Evolutionary conservation across 2,113 vertebrate species (phyloP), one percentile per base, ranked within the genome.

Genomic region (Microcebus tavaratra): DNA sequence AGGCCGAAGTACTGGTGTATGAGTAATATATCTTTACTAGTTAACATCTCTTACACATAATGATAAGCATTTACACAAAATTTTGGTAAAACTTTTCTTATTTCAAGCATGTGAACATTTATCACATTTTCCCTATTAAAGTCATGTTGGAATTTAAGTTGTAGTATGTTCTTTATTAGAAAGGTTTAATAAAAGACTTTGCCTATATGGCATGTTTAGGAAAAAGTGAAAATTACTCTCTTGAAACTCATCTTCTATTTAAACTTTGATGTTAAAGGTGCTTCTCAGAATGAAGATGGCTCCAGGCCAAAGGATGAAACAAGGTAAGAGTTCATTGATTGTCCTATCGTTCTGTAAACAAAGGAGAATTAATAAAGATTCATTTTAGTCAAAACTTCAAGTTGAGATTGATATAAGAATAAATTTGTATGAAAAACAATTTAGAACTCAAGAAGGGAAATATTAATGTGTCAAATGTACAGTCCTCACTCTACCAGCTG

Each of bases 401-500:
- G 18, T 78, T 96, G 13, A 67, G 6, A 21, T 59, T 86, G 48
- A 39, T 80, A 25, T 3, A 68, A 84, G 45, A 88, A 88, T 93
- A 86, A 90, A 83, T 65, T 12, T 81, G 3, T 72, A 6, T 91
- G 81, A 59, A 63, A 92, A 91, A 84, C 8, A 94, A 57, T 85
- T 90, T 48, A 89, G 57, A 11, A 83, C 8, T 90, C 25, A 88
- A 90, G 73, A 88, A 81, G 67, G 61, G 17, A 55, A 55, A 55
- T 53, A 53, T 55, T 55, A 18, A 17, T 55, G 53, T 20, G 67
- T 70, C n/a, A 1, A 1, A 2, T 1, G 99, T 99, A 99, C 99
- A 99, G 99, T 99, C 99, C 99, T 99, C 98, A 88, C 99, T 99
- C 99, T 99, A 99, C 99, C 99, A 99, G 98, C 99, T 99, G 98